phyloP scores from a whole-genome alignment of 2,113 vertebrate species.

The Enhydra lutris region DNA sequence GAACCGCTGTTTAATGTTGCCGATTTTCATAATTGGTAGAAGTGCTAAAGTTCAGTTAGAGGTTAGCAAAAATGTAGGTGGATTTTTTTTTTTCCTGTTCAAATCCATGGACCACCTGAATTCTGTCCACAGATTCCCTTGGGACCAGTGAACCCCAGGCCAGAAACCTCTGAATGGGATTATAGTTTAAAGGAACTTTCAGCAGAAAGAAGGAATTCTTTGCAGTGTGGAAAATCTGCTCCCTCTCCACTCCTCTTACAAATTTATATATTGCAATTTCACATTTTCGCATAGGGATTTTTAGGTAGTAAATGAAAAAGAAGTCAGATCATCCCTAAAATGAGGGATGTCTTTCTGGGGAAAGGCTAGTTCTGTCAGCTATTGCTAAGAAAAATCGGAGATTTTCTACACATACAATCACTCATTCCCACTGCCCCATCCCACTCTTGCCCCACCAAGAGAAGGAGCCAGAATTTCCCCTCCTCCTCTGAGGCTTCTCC shows the following conservation, averaged over 20 bases:
- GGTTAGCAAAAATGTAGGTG: slow-evolving; percentile 27
- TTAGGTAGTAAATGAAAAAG: slow-evolving; percentile 9
- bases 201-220: slow-evolving; percentile 21
- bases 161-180: slow-evolving; percentile 10
- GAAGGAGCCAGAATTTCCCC: neutral
- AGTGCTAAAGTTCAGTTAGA: slow-evolving; percentile 27
- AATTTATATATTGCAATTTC: neutral
- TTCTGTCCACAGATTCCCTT: neutral
- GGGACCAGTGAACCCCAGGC: neutral
- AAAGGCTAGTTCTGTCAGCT: neutral
- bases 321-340: neutral
- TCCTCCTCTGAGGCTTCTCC: neutral
- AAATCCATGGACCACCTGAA: neutral
- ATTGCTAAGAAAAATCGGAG: neutral
- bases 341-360: neutral
- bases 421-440: neutral
- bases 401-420: neutral
- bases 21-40: neutral
- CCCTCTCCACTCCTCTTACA: neutral
- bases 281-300: neutral
- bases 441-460: neutral
- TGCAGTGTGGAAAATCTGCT: neutral
- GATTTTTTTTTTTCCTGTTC: neutral
- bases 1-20: neutral
- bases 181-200: slow-evolving; percentile 11